Evolutionary conservation across 2,797 vertebrate species (phyloP), one percentile per base, ranked within the genome.

Genomic region (Pitangus sulphuratus): DNA sequence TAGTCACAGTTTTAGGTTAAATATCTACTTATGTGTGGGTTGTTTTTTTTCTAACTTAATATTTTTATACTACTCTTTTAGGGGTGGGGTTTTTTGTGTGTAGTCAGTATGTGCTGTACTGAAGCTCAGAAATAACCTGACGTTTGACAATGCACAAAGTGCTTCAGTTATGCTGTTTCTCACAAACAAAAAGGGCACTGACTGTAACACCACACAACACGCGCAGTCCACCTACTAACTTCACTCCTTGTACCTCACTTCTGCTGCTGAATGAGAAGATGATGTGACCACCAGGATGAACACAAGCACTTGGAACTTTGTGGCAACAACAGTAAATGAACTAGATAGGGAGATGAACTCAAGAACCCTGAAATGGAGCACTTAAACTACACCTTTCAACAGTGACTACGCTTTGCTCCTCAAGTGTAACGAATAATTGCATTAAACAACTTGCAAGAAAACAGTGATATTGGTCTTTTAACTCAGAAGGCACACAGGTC

Each of bases 121-220:
- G 13, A 81, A 75, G 33, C 21, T 26, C 24, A 88, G 48, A 58
- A 70, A 77, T 64, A 74, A 39, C 9, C 15, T n/a, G 21, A 18
- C 15, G 25, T 19, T 47, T 48, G 15, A 58, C n/a, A 72, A 7
- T 1, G 9, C 12, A 88, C 20, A 1, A 78, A 56, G 19, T 37
- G 28, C 21, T 53, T 40, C 18, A 28, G 11, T 22, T 40, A 33
- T 1, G 54, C 19, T 7, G 26, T 22, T 84, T 40, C 31, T 42
- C 20, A 39, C 6, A 44, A n/a, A 37, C 15, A 47, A 8, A 39
- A 11, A 8, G 8, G 76, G 25, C 39, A 39, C 9, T 64, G 15
- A 5, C 20, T 47, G 1, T 8, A 58, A 51, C 0, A 1, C n/a
- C 9, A 15, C 16, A 58, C 17, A 74, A 8, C 21, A 39, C 0